These are phyloP conservation scores for Addax nasomaculatus DNA, from an alignment of 2,113 vertebrate genomes.

Conservation along the genomic window DNA sequence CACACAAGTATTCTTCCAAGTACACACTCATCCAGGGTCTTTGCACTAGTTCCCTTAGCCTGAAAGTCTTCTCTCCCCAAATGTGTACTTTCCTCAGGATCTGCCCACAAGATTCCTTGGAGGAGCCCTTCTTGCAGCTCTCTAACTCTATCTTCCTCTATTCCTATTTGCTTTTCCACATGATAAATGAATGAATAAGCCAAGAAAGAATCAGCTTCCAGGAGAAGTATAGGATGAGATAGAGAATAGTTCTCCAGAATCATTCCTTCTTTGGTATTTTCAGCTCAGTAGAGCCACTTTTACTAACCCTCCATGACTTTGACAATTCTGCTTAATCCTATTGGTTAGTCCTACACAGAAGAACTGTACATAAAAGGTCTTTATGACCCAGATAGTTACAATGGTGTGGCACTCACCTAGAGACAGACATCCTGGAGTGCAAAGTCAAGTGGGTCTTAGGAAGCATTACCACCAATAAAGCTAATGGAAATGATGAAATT, in stretches of 20 bases:
- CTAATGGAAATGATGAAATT: background rate
- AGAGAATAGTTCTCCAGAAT: background rate
- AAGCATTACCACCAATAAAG: background rate
- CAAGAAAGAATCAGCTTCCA: background rate
- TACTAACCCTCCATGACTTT: background rate
- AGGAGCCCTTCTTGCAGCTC: background rate
- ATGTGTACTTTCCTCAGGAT: accelerated
- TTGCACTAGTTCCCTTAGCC: background rate
- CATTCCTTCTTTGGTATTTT: background rate
- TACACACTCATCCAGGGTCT: accelerated
- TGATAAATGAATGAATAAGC: background rate
- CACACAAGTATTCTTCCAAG: background rate
- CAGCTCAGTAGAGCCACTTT: background rate
- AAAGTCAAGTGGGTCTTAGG: background rate
- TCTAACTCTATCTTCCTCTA: background rate
- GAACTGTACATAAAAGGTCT: background rate
- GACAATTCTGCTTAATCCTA: background rate
- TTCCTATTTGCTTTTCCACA: background rate
- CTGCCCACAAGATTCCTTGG: too few relatives aligned
- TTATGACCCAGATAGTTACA: background rate
- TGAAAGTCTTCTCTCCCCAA: background rate
- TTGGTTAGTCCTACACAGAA: background rate
- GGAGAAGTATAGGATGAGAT: background rate
- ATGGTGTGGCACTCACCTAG: background rate
- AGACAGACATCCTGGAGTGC: background rate